A percentile compares a stretch with the other conserved stretches of the same genome.
phyloP scores from a whole-genome alignment of 2,888 invertebrate species.

The Urechis unicinctus region DNA sequence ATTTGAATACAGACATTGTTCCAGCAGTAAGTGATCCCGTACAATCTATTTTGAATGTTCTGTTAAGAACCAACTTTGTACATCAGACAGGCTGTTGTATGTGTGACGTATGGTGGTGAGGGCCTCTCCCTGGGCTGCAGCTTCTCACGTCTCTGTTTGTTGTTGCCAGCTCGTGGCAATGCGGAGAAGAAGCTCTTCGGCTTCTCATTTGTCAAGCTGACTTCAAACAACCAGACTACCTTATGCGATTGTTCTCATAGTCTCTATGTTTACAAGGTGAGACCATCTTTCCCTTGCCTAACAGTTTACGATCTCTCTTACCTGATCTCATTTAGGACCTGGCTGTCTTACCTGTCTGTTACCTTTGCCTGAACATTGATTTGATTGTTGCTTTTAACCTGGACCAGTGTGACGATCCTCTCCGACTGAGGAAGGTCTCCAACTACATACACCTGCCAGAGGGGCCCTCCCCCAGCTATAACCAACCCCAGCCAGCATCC shows the following conservation, averaged over 20 bases:
- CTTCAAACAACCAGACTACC: conserved; percentile 86
- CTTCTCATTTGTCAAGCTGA: conserved; percentile 76
- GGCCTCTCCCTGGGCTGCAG: background rate
- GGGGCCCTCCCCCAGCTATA: conserved; percentile 32
- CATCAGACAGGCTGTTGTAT: too few relatives aligned
- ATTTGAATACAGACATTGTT: conserved; percentile 87
- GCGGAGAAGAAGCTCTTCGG: conserved; percentile 85
- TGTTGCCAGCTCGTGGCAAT: conserved; percentile 65
- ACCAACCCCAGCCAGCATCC: conserved; percentile 18
- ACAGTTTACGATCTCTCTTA: background rate
- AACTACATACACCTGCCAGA: conserved; percentile 50
- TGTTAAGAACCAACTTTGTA: too few relatives aligned
- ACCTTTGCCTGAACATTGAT: too few relatives aligned
- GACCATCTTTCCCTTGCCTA: background rate
- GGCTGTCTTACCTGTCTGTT: too few relatives aligned
- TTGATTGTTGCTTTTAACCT: background rate
- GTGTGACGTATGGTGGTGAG: too few relatives aligned
- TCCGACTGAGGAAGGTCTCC: conserved; percentile 62
- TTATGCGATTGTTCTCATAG: conserved; percentile 81
- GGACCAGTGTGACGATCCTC: conserved; percentile 68
- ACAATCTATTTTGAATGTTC: too few relatives aligned
- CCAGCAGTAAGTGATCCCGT: too few relatives aligned
- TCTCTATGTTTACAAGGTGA: conserved; percentile 75
- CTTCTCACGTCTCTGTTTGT: conserved; percentile 6
- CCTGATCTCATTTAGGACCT: too few relatives aligned